Base-by-base conservation (phyloP, 2,113 vertebrate genomes). In the Syngnathus typhle region DNA sequence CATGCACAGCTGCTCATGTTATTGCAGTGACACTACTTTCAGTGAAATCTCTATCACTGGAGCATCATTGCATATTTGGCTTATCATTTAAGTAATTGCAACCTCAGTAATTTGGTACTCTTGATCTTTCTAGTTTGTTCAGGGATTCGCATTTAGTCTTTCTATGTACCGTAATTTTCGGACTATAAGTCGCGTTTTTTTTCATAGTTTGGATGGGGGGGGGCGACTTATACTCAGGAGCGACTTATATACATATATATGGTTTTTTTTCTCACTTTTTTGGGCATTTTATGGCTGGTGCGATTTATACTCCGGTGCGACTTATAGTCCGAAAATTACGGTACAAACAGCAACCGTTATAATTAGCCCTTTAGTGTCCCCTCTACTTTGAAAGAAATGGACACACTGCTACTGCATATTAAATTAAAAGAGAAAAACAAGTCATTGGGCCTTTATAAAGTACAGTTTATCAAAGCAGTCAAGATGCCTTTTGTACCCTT, bases 1-100 rank as follows among this genome's bases (percentile, higher is more conserved):
- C 72, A 62, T 61, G 66, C 68, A 70, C 64, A 81, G 67, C 74
- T 78, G 82, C 73, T 76, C 79, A 54, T 78, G 82, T 71, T 73
- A 72, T 76, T 64, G 69, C 72, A 70, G 69, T 43, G 70, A 82
- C 76, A 71, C 23, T 6, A n/a, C 9, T 61, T 18, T 37, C 32
- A 9, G 15, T 59, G 8, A 59, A 18, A 15, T 32, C 6, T 7
- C 3, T 52, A 52, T 3, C 19, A n/a, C 8, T 21, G 49, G 13
- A 58, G 23, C 7, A 81, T 74, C 46, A 39, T 75, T 72, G 78
- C 59, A 77, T 62, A 66, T 74, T 36, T 61, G 23, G 23, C 11
- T 15, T 32, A 13, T 13, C 23, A 32, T 32, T 56, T 23, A 56
- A 27, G 27, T 27, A 18, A 49, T 49, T 49, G 6, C 47, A 32